phyloP scores from a whole-genome alignment of 2,888 invertebrate species.

The Aphidoletes aphidimyza region DNA sequence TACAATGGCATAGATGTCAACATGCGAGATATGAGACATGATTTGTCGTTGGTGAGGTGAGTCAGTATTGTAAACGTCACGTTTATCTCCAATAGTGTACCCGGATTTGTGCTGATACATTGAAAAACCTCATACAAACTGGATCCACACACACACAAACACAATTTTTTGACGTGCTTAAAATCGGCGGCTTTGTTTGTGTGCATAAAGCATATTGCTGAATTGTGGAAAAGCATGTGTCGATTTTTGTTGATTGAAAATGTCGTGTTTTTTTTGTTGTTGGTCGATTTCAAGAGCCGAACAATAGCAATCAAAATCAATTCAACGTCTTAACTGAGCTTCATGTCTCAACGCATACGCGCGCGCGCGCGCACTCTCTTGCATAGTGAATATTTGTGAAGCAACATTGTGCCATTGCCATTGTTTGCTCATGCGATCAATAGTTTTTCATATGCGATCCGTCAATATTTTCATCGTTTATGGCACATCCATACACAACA shows the following conservation, averaged over 20 bases:
- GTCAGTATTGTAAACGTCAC: constrained; percentile 17
- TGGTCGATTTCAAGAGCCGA: no score
- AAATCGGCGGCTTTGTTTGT: background rate
- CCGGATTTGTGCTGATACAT: background rate
- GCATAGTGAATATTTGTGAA: no score
- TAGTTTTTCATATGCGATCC: background rate
- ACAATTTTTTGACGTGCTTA: background rate
- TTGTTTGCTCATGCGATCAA: constrained; percentile 2
- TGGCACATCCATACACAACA: background rate
- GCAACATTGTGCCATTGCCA: background rate
- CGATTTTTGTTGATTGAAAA: no score
- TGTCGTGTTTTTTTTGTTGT: no score
- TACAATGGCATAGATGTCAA: background rate
- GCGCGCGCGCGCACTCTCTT: no score
- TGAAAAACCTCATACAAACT: no score
- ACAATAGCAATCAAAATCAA: no score
- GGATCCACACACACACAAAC: no score
- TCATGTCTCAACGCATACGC: no score
- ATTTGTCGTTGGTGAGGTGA: constrained; percentile 1
- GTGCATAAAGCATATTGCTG: no score
- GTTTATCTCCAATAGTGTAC: background rate
- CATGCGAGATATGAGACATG: background rate
- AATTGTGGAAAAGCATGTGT: no score
- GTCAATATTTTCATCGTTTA: background rate
- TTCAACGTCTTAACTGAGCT: no score